Base-by-base conservation (phyloP, 2,888 invertebrate species). In the Saturnia pavonia region DNA sequence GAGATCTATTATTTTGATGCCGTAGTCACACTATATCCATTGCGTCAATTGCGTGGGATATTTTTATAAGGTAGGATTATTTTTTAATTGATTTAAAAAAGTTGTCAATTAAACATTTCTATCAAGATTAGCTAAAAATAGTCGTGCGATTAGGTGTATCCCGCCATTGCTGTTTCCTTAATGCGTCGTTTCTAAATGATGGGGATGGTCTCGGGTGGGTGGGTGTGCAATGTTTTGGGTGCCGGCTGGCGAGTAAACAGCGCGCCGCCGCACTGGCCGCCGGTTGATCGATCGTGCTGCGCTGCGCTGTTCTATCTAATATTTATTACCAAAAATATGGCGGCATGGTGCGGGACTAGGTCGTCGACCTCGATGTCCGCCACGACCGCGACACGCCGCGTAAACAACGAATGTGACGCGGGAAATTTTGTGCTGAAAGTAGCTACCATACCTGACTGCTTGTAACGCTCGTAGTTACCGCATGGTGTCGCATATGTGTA, bases 321-420 rank as follows among this genome's bases (percentile, higher is more conserved):
- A 91, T 91, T 92, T 92, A 91, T 90, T 91, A 90, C 90, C 91
- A 85, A 91, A 89, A 91, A 91, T 91, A 91, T 90, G 88, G 88
- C 89, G 88, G 89, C 89, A 86, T 91, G 91, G 87, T 88, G 88
- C 87, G 88, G 84, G 86, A 83, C 78, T 85, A 83, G 91, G 89
- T 91, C 90, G 83, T 78, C 83, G 88, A 90, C 88, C 90, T 78
- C 82, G 77, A 74, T 75, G 79, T 73, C 80, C 83, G 83, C 82
- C 79, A 81, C 83, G 83, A 81, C 83, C 79, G 81, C 83, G 83
- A 81, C 83, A 82, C 80, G 86, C 82, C 82, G 85, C 85, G 89
- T 90, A 90, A 90, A 90, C 91, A 91, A 90, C 86, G 85, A 88
- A 85, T 85, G 84, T 85, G 87, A 82, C 88, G 88, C 89, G 90